Base-by-base conservation (phyloP, 1,140 invertebrate genomes). In the Oreohelix idahoensis region DNA sequence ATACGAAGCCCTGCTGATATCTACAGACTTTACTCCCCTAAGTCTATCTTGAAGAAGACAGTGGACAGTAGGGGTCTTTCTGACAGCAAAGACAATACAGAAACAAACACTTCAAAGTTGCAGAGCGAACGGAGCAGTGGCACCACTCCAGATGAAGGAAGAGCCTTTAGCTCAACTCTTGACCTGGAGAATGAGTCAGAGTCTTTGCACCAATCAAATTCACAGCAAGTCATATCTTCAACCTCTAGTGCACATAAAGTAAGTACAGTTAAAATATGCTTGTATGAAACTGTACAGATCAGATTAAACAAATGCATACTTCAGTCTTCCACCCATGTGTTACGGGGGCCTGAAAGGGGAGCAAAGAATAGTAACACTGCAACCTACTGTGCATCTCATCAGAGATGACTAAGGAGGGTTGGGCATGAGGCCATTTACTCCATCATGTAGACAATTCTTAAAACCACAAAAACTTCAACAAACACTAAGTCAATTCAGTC, bases 1-100 rank as follows among this genome's bases (percentile, higher is more conserved):
- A 80, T 80, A 8, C 63, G 71, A 8, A 80, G 79, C 42, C 79
- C 79, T 1, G 63, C 79, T 26, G 79, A 80, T 39, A 45, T 80
- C 36, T 80, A 80, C 45, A 80, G 42, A 66, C 69, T 80, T 15
- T 71, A 29, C 79, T 49, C 13, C 32, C 79, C 66, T 2, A 49
- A 58, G 69, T 71, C 79, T 0, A 80, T 80, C 32, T 51, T 80
- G 35, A 80, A 80, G 36, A 80, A 80, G 29, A 49, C 66, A 32
- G 10, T n/a, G n/a, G 71, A 45, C 71, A 42, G 15, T 42, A 26
- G 5, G 13, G 1, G n/a, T 42, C 2, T 42, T 42, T 73, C 36
- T 4, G 23, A 58, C 26, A n/a, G 15, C 23, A 10, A 58, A 2
- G 29, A 29, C 20, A 66, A 10, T 32, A 66, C 63, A 32, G 8